A percentile compares a stretch with the other conserved stretches of the same genome.
Evolutionary conservation across 2,888 invertebrate genomes (phyloP).

Genomic region (Anthoptus insignis): DNA sequence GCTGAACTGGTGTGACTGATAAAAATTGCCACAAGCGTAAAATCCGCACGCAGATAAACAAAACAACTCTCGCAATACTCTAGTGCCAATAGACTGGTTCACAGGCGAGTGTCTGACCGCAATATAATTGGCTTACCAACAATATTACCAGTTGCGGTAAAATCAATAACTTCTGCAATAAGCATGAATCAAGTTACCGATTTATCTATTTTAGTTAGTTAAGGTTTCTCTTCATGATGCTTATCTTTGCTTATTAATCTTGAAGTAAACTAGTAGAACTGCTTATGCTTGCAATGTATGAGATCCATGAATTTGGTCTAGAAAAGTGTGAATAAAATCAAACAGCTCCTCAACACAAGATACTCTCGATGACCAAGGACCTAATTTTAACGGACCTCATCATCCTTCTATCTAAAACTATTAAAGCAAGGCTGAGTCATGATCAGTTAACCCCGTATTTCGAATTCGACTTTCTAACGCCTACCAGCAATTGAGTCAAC

Average conservation of each 20-base stretch:
- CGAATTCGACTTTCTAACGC: slow-evolving; percentile 41
- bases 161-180: slow-evolving; percentile 28
- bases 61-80: slow-evolving; percentile 2
- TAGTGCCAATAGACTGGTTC: slow-evolving; percentile 4
- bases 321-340: too few relatives aligned
- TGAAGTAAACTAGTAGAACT: too few relatives aligned
- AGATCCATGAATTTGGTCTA: too few relatives aligned
- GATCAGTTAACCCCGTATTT: slow-evolving; percentile 33
- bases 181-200: slow-evolving; percentile 3
- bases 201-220: slow-evolving; percentile 1
- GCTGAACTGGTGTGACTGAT: neutral
- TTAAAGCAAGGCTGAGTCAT: slow-evolving; percentile 21
- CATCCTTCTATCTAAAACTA: neutral
- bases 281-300: too few relatives aligned
- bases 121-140: slow-evolving; percentile 18
- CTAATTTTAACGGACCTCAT: neutral
- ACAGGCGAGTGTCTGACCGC: slow-evolving; percentile 14
- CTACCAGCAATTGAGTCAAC: slow-evolving; percentile 34
- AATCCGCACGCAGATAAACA: neutral
- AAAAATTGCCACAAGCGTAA: neutral
- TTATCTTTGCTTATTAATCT: neutral
- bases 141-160: slow-evolving; percentile 30
- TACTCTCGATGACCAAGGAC: too few relatives aligned
- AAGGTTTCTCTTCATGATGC: neutral
- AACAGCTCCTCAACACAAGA: too few relatives aligned